Base-by-base conservation (phyloP, 2,797 vertebrate genomes). In the Anguilla pacifica region DNA sequence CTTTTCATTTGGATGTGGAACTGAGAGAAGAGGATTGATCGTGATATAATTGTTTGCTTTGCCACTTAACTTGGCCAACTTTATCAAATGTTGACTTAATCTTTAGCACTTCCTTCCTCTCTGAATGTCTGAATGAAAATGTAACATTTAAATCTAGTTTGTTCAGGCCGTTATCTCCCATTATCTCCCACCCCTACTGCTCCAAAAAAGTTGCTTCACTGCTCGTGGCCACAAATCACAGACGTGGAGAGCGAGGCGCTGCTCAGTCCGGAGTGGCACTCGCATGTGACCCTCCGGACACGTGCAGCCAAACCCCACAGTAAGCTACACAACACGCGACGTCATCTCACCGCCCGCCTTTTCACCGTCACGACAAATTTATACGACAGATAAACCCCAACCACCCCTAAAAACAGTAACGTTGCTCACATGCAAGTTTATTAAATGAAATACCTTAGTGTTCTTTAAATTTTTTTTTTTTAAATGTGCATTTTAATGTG, bases 291-390 rank as follows among this genome's bases (percentile, higher is more conserved):
- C 83, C 31, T 64, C 77, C 55, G 39, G 43, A 83, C 86, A 87
- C 51, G 49, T 89, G 88, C 59, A 83, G 84, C 84, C 46, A 72
- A 81, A 43, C 64, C 2, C 72, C 13, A 79, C 84, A 6, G 43
- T 19, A 1, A 81, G 22, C 39, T 10, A 25, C 1, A 22, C 1
- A 22, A 46, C 1, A 22, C 39, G 6, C 77, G 11, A 31, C 13
- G 0, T n/a, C 67, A 17, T 17, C 28, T 19, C 17, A 10, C 77
- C 39, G 6, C 0, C 46, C 77, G 6, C 22, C 17, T 49, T 81
- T 49, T 9, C 77, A 81, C 77, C 5, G 77, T 5, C 15, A 81
- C 46, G 2, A 81, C 39, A 46, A 46, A 81, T 77, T 77, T 7
- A 77, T 25, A 22, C 1, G 6, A 82, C 25, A 46, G 39, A 77